Percentiles rank a stretch among this genome's conserved stretches.
phyloP scores from a whole-genome alignment of 2,113 vertebrate species.

The cat (Felis catus) region F.catus_Fca126_mat1.0 CM031421.1:69601501-69602000 shows the following conservation, averaged over 20 bases:
- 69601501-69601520: background rate
- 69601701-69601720: constrained; percentile 36
- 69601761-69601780: constrained; percentile 11
- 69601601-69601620: background rate
- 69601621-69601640: background rate
- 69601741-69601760: constrained; percentile 46
- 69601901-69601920: background rate
- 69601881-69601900: background rate
- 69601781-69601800: background rate
- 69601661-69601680: background rate
- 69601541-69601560: background rate
- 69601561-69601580: background rate
- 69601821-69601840: background rate
- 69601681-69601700: constrained; percentile 12
- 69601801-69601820: background rate
- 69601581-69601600: background rate
- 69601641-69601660: background rate
- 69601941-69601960: background rate
- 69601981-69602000: background rate
- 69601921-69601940: constrained; percentile 1
- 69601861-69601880: constrained; percentile 47
- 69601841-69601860: background rate
- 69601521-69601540: background rate
- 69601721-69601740: constrained; percentile 48
- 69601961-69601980: background rate